Evolutionary conservation across 2,888 invertebrate genomes (phyloP), one percentile per base, ranked within the genome.

Genomic region (Agrotis clavis): DNA sequence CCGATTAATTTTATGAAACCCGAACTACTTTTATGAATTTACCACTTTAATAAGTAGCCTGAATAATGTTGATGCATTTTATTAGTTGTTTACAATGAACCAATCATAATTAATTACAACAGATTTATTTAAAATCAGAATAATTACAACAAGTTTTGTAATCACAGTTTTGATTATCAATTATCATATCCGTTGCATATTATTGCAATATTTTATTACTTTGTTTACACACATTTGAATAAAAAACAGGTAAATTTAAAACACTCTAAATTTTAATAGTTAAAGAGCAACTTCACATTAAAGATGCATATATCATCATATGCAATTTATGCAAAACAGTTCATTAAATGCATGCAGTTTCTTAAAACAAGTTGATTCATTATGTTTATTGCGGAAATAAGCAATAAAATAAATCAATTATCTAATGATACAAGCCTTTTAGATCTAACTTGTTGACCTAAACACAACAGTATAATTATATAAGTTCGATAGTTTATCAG

Each of bases 331-430:
- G 50, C 54, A 63, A 78, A 78, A 35, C 1, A n/a, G 16, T 45
- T 25, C 19, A 41, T 19, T 64, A 51, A 56, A 74, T 48, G 61
- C 75, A 67, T 45, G 1, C 51, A 45, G 47, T 79, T 67, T 74
- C 61, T 60, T 2, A 41, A 61, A 35, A 25, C 30, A 66, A 63
- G n/a, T 63, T 64, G 41, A 64, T n/a, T 54, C 41, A 4, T 61
- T 6, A 25, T 9, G 30, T 67, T 64, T 61, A 67, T 74, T 67
- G 51, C 25, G 80, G 77, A 79, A 77, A 67, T 48, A 25, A n/a
- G 51, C 14, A 62, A 14, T 65, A 65, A 48, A 51, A 63, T 80
- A 74, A 79, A 74, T 74, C 47, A 74, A 53, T 80, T 75, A 64
- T 50, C 13, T 75, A 75, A 71, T 64, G 6, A 16, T 19, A 64